Evolutionary conservation across 2,888 invertebrate species (phyloP).

Genomic region (Norana najaformis): DNA sequence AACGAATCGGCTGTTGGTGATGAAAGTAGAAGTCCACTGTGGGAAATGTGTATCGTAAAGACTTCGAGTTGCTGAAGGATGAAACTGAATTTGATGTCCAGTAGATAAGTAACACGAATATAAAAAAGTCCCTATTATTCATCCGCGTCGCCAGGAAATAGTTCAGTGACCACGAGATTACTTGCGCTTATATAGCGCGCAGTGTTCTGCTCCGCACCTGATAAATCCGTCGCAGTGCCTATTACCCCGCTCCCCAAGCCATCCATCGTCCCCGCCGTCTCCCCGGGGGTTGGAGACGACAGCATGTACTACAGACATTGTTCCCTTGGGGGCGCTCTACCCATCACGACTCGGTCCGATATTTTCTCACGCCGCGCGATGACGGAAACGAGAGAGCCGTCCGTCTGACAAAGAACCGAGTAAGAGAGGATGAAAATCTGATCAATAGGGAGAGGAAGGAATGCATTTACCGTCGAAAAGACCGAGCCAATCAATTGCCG

Average conservation of each 20-base stretch:
- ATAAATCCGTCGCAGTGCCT: not conserved
- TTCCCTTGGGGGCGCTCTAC: not conserved
- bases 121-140: slow-evolving; percentile 5
- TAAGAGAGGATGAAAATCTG: not conserved
- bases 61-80: slow-evolving; percentile 2
- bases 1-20: not conserved
- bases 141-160: slow-evolving; percentile 13
- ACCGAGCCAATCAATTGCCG: not conserved
- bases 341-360: slow-evolving; percentile 23
- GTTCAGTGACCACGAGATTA: slow-evolving; percentile 13
- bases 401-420: not conserved
- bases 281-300: not conserved
- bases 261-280: not conserved
- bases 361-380: slow-evolving; percentile 6
- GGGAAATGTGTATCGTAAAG: not conserved
- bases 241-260: not conserved
- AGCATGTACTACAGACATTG: not conserved
- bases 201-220: not conserved
- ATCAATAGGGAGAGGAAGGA: not conserved
- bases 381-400: not conserved
- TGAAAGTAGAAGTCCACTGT: not conserved
- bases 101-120: not conserved
- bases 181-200: not conserved
- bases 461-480: slow-evolving; percentile 1
- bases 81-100: not conserved